Evolutionary conservation across 2,113 vertebrate species (phyloP), one percentile per base, ranked within the genome.

Genomic region (Campylomormyrus tamandua): DNA sequence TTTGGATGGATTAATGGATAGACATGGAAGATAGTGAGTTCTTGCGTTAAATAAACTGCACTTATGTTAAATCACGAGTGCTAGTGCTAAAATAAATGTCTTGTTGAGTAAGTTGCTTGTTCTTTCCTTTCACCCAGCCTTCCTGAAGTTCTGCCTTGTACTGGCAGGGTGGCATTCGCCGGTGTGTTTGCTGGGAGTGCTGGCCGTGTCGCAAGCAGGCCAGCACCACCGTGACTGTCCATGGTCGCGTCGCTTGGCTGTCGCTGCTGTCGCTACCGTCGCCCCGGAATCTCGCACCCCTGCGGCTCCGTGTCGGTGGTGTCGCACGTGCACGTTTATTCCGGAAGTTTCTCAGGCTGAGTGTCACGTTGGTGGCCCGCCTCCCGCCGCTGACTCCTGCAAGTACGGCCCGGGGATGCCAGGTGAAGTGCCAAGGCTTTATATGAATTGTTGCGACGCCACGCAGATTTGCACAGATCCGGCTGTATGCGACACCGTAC

Each of bases 401-500:
- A 62, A 62, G 21, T 2, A 7, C 24, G 21, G 21, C 6, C 56
- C 15, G 7, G 21, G 21, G 56, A 62, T 11, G 58, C n/a, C 58
- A 31, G 62, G 62, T 10, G 45, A n/a, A 8, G 2, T 45, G 77
- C 77, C 13, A 83, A 83, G 15, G 77, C 42, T n/a, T 24, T 27
- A 50, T 27, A n/a, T 15, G 83, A 85, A 50, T 50, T 58, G 35
- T 49, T 24, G 90, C 39, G 58, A 42, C 1, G 35, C 74, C 58
- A 27, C 39, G 52, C 4, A 74, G 83, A 49, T 89, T 91, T 91
- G 83, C 62, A 88, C 83, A 27, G 89, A 35, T 89, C 48, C 15
- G 83, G 88, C 70, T 58, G 83, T 52, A 90, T 50, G 62, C 6
- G 52, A 88, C 46, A n/a, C 90, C 90, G 89, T 91, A 90, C 89